A percentile compares a stretch with the other conserved stretches of the same genome.
Conservation (phyloP, 2,888 invertebrate species). For the Unio delphinus region DNA sequence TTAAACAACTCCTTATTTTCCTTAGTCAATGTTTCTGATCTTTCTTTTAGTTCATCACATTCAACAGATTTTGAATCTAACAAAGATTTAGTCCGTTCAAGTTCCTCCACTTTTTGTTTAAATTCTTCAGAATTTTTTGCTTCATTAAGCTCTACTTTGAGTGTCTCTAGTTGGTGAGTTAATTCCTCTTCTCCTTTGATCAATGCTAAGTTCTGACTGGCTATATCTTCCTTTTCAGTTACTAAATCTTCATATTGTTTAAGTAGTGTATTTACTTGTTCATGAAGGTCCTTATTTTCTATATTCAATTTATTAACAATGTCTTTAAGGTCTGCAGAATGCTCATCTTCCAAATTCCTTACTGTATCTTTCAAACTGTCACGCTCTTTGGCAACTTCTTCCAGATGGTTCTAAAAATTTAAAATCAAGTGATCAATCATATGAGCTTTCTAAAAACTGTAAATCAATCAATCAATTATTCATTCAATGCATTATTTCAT, state of each 20-base stretch:
- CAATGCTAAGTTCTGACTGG: constrained; percentile 46
- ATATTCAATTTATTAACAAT: constrained; percentile 49
- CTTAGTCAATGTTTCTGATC: constrained; percentile 47
- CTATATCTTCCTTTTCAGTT: constrained; percentile 49
- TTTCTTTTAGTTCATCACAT: constrained; percentile 27
- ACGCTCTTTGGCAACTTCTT: constrained; percentile 43
- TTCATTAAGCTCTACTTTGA: constrained; percentile 39
- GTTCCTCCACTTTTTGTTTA: constrained; percentile 28
- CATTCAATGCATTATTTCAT: too few species aligned
- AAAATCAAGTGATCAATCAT: constrained; percentile 1
- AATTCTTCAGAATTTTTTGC: constrained; percentile 37
- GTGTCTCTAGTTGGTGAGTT: constrained; percentile 41
- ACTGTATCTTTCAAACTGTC: constrained; percentile 42
- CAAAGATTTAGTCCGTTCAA: constrained; percentile 34
- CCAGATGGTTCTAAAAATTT: constrained; percentile 36
- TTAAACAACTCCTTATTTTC: constrained; percentile 57
- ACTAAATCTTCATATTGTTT: constrained; percentile 37
- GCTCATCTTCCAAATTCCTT: constrained; percentile 36
- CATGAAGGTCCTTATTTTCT: constrained; percentile 46
- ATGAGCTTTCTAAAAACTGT: neutral
- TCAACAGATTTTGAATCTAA: constrained; percentile 38
- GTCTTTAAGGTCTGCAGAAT: constrained; percentile 39
- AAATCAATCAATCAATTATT: neutral
- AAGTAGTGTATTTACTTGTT: constrained; percentile 39
- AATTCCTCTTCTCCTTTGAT: constrained; percentile 51